These are phyloP conservation scores for Harpalus rubripes DNA, from an alignment of 2,888 invertebrate species.

Conservation along the genomic window DNA sequence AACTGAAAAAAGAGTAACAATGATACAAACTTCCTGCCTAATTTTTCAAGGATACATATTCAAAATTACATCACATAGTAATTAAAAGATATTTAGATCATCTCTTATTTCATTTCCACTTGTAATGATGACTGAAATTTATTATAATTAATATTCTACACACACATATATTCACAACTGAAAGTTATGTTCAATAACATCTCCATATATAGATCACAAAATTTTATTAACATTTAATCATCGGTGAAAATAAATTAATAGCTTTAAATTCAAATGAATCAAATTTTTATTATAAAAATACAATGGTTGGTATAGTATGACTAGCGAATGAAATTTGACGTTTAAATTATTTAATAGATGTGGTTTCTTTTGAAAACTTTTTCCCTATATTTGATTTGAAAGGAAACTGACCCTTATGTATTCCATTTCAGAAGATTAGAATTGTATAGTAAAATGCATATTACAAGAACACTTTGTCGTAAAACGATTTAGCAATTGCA, in stretches of 20 bases:
- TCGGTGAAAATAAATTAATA: not conserved
- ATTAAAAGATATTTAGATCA: not conserved
- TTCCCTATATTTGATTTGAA: too few relatives aligned
- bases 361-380: too few relatives aligned
- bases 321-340: too few relatives aligned
- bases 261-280: too few relatives aligned
- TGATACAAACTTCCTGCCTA: not conserved
- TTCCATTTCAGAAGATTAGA: too few relatives aligned
- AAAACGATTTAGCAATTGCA: too few relatives aligned
- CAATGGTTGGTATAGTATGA: too few relatives aligned
- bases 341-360: too few relatives aligned
- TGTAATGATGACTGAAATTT: not conserved
- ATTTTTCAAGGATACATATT: not conserved
- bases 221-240: not conserved
- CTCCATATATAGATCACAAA: not conserved
- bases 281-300: too few relatives aligned
- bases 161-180: not conserved
- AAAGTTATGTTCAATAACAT: not conserved
- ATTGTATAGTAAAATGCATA: too few relatives aligned
- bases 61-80: not conserved
- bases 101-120: not conserved
- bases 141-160: not conserved
- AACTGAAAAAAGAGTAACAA: not conserved
- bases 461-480: too few relatives aligned
- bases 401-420: too few relatives aligned